A percentile compares a stretch with the other conserved stretches of the same genome.
Evolutionary conservation across 2,113 vertebrate genomes (phyloP).

Genomic region (Argyrosomus japonicus): DNA sequence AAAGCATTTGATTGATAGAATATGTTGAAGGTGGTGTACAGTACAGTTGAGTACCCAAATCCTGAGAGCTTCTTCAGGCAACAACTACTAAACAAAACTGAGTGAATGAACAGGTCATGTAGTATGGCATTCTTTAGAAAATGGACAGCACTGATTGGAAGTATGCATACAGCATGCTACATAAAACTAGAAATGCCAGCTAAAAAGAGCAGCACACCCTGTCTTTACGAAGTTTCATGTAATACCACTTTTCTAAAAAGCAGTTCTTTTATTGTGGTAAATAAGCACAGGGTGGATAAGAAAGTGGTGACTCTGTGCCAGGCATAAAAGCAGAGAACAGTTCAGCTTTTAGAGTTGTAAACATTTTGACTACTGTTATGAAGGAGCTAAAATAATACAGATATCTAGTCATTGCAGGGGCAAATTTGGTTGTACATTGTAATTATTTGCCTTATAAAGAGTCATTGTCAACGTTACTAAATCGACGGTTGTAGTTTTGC

Average conservation of each 20-base stretch:
- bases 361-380: background rate
- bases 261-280: background rate
- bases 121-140: background rate
- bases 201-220: background rate
- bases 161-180: background rate
- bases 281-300: background rate
- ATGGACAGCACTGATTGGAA: background rate
- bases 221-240: background rate
- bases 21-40: background rate
- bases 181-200: background rate
- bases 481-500: background rate
- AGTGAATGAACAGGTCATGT: too few relatives aligned
- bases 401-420: background rate
- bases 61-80: too few relatives aligned
- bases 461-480: background rate
- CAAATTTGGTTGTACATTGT: background rate
- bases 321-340: background rate
- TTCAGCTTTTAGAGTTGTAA: background rate
- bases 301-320: background rate
- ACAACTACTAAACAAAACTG: too few relatives aligned
- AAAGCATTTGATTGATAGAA: background rate
- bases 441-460: background rate
- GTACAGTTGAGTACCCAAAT: too few relatives aligned
- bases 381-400: background rate
- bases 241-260: background rate